Evolutionary conservation across 2,113 vertebrate species (phyloP), one percentile per base, ranked within the genome.

Genomic region (Motacilla tschutschensis): DNA sequence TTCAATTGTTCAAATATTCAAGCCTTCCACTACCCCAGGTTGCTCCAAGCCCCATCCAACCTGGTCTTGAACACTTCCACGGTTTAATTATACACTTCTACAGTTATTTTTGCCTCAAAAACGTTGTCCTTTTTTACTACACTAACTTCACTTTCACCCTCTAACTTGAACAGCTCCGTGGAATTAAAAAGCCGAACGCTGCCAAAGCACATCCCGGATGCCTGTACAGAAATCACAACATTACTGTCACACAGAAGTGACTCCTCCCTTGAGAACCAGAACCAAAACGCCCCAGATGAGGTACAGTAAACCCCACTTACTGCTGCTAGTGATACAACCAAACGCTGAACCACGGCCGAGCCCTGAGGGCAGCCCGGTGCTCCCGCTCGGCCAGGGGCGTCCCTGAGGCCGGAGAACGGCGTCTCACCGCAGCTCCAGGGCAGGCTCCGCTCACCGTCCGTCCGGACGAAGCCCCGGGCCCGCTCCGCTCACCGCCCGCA

Each of bases 151-250:
- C 26, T 21, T 50, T 63, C 20, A 9, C 16, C 15, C 33, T 16
- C 19, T 14, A 41, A 12, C 2, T 41, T 15, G 11, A 74, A 35
- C 43, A 69, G 8, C 25, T 5, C 35, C 7, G 3, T 10, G 36
- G 57, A 51, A 60, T 10, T 16, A 17, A 53, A 35, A 58, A 54
- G 18, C 38, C 0, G 0, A 44, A 14, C 0, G 0, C 17, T 24
- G 16, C 24, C 38, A 33, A 72, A 65, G 22, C 35, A 5, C 10
- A 28, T 2, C 22, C 20, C 28, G 5, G 26, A 9, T 0, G 4
- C 14, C 26, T 20, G 20, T 0, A 18, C 2, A 3, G 2, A 53
- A 72, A 36, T 8, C 10, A 26, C 50, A 51, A 2, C 5, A 4
- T 1, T 53, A 12, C 4, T 21, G 20, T 1, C 12, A 8, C 9